These are phyloP conservation scores for Tragelaphus eurycerus DNA, from an alignment of 2,797 vertebrate species.

Conservation along the genomic window DNA sequence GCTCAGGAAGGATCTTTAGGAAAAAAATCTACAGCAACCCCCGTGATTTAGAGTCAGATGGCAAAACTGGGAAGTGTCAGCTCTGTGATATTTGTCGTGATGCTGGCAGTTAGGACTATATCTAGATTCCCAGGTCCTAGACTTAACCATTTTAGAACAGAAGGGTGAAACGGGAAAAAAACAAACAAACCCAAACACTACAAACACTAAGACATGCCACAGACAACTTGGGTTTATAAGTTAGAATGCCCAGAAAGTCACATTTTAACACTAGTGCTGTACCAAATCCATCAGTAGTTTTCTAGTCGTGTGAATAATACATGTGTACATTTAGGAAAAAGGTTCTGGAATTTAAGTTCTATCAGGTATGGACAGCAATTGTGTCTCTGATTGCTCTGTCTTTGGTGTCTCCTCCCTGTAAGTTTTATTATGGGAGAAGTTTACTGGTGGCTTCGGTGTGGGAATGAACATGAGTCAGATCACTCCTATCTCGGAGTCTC, in stretches of 20 bases:
- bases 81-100: background rate
- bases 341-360: background rate
- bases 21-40: slow-evolving; percentile 23
- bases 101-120: background rate
- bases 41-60: slow-evolving; percentile 7
- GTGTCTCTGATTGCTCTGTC: background rate
- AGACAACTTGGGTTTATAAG: background rate
- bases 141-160: slow-evolving; percentile 5
- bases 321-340: background rate
- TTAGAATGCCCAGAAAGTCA: background rate
- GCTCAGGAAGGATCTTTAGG: slow-evolving; percentile 47
- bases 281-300: background rate
- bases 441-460: background rate
- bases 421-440: background rate
- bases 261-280: background rate
- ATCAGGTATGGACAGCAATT: background rate
- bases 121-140: background rate
- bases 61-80: slow-evolving; percentile 36
- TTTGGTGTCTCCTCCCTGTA: background rate
- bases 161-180: background rate
- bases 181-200: background rate
- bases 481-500: rapidly evolving
- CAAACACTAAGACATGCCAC: background rate
- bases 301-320: background rate
- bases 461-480: background rate